Evolutionary conservation across 2,113 vertebrate genomes (phyloP), one percentile per base, ranked within the genome.

Genomic region (Neoarius graeffei): DNA sequence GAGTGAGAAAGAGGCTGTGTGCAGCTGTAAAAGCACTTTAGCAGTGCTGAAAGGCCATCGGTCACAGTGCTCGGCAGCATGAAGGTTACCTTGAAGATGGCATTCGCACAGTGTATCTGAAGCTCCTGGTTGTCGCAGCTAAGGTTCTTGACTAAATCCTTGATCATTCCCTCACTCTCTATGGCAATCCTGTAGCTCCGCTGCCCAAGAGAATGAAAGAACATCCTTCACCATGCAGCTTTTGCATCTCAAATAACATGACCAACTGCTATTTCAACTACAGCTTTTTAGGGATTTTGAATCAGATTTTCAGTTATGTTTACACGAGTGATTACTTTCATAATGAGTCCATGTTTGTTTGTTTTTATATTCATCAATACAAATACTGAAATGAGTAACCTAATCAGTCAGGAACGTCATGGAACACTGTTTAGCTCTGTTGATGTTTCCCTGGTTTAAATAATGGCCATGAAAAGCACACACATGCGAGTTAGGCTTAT

Each of bases 81-180:
- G 4, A 42, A 1, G 13, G 25, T 15, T 93, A 99, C 98, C 98
- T 99, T 99, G 92, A 98, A 99, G 91, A 99, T 97, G 71, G 97
- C 97, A 90, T 95, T 97, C 83, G 98, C 98, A 52, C 98, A 99
- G 60, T 97, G 96, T 92, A 97, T 97, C 89, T 99, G 98, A 60
- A 99, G 95, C 84, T 98, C 97, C 66, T 27, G 95, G 0, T 97
- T 96, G 86, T 97, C 94, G 81, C 95, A 96, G 50, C 87, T 97
- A 4, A 99, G 94, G 91, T 99, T 97, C 94, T 96, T 96, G 6
- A 99, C 97, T 67, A 99, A 94, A 91, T 95, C 93, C 86, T 97
- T 94, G 76, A 99, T 95, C 94, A 99, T 98, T 88, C 94, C 96
- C 88, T 97, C 97, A 1, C 93, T 96, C 91, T 97, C 96, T 93